Evolutionary conservation across 2,113 vertebrate genomes (phyloP).

Genomic region (Peromyscus leucopus): DNA sequence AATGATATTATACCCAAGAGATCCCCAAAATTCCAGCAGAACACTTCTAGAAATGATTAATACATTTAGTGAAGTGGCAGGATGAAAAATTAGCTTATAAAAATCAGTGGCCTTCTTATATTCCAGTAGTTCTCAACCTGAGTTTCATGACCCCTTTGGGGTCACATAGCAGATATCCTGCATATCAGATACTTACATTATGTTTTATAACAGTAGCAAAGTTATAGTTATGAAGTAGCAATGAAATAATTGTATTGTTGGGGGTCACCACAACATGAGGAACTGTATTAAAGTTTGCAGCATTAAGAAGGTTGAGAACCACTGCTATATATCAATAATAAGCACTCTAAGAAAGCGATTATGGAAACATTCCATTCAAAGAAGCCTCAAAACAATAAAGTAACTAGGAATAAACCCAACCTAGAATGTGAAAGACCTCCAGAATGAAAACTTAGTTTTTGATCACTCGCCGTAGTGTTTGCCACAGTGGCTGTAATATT

Average conservation of each 20-base stretch:
- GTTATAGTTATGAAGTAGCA: no score
- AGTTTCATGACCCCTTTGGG: no score
- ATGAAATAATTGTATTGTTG: no score
- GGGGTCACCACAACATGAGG: no score
- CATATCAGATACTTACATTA: no score
- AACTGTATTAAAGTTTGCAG: no score
- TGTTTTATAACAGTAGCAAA: no score
- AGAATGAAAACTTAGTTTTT: neutral
- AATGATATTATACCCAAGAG: neutral
- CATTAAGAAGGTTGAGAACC: no score
- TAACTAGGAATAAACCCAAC: neutral
- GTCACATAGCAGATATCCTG: no score
- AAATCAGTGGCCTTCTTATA: neutral
- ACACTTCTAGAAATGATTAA: no score
- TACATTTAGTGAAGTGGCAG: neutral
- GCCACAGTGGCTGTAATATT: neutral
- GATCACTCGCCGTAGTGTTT: neutral
- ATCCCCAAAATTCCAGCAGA: neutral
- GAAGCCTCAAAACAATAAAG: neutral
- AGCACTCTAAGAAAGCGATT: neutral
- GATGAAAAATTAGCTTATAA: neutral
- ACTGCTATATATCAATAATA: no score
- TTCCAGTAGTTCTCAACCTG: neutral
- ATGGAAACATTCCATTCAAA: neutral
- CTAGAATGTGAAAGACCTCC: neutral